These are phyloP conservation scores for Drosophila aff. DNA, from an alignment of 1,140 invertebrate genomes.

Conservation along the genomic window DNA sequence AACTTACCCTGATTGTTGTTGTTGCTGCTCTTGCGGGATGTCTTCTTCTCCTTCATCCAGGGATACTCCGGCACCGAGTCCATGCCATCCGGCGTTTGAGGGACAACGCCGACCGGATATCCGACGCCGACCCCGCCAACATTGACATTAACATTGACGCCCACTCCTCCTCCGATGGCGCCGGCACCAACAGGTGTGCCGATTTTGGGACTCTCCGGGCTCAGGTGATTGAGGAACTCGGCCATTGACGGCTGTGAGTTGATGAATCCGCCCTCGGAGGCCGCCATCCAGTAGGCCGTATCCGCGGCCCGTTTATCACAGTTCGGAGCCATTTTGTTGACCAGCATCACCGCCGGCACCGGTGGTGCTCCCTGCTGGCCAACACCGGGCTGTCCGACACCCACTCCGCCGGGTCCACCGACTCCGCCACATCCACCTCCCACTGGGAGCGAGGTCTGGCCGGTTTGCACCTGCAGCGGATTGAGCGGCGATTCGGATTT, in stretches of 20 bases:
- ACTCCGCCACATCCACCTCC: slow-evolving; percentile 45
- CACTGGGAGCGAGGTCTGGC: slow-evolving; percentile 38
- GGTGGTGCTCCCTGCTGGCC: slow-evolving; percentile 67
- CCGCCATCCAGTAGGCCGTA: slow-evolving; percentile 83
- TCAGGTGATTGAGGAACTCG: slow-evolving; percentile 93
- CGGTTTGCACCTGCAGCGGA: slow-evolving; percentile 77
- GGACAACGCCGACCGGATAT: slow-evolving; percentile 76
- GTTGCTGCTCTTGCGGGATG: slow-evolving; percentile 94
- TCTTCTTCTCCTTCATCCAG: slow-evolving; percentile 99
- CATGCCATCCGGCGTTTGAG: slow-evolving; percentile 88
- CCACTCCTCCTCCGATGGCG: slow-evolving; percentile 86
- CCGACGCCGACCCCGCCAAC: slow-evolving; percentile 86
- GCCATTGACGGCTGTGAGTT: slow-evolving; percentile 97
- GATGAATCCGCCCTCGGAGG: slow-evolving; percentile 93
- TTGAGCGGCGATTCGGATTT: slow-evolving; percentile 83
- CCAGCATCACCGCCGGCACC: slow-evolving; percentile 70
- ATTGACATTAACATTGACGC: slow-evolving; percentile 69
- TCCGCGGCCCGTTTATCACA: slow-evolving; percentile 84
- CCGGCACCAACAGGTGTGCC: slow-evolving; percentile 79
- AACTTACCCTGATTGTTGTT: slow-evolving; percentile 92
- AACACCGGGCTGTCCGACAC: slow-evolving; percentile 23
- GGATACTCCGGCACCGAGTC: slow-evolving; percentile 94
- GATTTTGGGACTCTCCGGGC: slow-evolving; percentile 87
- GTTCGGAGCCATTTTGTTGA: slow-evolving; percentile 82
- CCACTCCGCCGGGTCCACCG: slow-evolving; percentile 49